Percentiles rank a stretch among this genome's conserved stretches.
Conservation (phyloP, 2,797 vertebrate genomes). For the Carapus acus region DNA sequence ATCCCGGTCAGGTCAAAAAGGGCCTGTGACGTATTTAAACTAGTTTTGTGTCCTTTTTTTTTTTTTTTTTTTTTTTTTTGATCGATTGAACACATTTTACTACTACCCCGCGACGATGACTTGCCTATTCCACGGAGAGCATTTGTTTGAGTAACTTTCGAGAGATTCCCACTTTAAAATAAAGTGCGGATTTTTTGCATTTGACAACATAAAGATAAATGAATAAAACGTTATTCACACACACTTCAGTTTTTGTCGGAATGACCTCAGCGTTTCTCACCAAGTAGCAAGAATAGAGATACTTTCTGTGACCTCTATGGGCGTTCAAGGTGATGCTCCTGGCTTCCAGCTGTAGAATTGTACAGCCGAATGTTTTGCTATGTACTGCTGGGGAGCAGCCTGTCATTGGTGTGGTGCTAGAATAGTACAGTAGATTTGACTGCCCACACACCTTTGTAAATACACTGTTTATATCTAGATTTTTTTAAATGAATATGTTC, state of each 20-base stretch:
- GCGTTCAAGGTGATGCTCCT: constrained; percentile 31
- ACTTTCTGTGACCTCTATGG: constrained; percentile 19
- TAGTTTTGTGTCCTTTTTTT: constrained; percentile 11
- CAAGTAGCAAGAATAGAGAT: constrained; percentile 24
- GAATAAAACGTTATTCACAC: background rate
- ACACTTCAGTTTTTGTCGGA: constrained; percentile 17
- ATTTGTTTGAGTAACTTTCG: background rate
- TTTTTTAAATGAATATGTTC: constrained; percentile 77
- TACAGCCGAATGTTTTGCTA: constrained; percentile 58
- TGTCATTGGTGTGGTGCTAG: constrained; percentile 31
- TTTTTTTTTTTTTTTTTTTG: too few relatives aligned
- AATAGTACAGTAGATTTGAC: constrained; percentile 56
- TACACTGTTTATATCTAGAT: constrained; percentile 85
- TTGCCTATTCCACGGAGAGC: constrained; percentile 22
- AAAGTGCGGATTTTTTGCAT: constrained; percentile 10
- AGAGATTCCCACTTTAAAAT: background rate
- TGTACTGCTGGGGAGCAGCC: constrained; percentile 31
- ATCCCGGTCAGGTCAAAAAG: too few relatives aligned
- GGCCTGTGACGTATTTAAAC: too few relatives aligned
- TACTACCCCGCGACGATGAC: background rate
- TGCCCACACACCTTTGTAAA: constrained; percentile 79
- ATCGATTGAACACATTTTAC: constrained; percentile 1
- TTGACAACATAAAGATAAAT: constrained; percentile 12
- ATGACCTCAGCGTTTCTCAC: constrained; percentile 25
- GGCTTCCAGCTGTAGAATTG: constrained; percentile 58